Evolutionary conservation across 2,888 invertebrate genomes (phyloP).

Genomic region (Linyphia triangularis): DNA sequence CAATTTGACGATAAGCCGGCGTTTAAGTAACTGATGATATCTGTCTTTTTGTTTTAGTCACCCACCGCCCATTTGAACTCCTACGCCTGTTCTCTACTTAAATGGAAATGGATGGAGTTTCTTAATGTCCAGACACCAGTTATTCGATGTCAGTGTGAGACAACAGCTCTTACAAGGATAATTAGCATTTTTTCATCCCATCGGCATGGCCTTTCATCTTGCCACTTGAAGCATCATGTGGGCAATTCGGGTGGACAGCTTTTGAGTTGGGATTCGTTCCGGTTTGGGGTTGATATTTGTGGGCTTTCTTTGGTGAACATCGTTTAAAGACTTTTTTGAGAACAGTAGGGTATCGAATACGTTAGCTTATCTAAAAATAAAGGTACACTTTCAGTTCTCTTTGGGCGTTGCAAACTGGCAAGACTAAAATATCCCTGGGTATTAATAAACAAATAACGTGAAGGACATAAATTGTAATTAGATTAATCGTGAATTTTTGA

Average conservation of each 20-base stretch:
- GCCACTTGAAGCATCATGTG: slow-evolving; percentile 39
- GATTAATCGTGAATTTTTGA: too few species aligned
- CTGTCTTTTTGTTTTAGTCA: slow-evolving; percentile 14
- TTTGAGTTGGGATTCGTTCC: slow-evolving; percentile 37
- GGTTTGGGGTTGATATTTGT: background rate
- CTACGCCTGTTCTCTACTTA: slow-evolving; percentile 54
- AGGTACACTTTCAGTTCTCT: too few species aligned
- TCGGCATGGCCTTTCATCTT: slow-evolving; percentile 58
- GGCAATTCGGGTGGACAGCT: slow-evolving; percentile 44
- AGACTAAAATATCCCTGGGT: too few species aligned
- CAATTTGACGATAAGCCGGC: slow-evolving; percentile 34
- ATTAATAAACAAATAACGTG: too few species aligned
- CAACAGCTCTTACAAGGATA: slow-evolving; percentile 60
- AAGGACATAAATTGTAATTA: too few species aligned
- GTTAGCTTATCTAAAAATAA: background rate
- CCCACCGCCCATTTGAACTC: slow-evolving; percentile 44
- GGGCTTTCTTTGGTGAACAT: background rate
- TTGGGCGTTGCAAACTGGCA: too few species aligned
- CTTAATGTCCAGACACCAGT: slow-evolving; percentile 44
- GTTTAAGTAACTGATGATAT: slow-evolving; percentile 26
- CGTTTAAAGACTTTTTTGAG: background rate
- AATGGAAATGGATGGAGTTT: slow-evolving; percentile 67
- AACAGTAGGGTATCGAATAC: background rate
- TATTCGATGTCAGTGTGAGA: slow-evolving; percentile 44
- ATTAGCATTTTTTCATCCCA: slow-evolving; percentile 58